Conservation (phyloP, 2,888 invertebrate genomes). For the Luperina testacea region DNA sequence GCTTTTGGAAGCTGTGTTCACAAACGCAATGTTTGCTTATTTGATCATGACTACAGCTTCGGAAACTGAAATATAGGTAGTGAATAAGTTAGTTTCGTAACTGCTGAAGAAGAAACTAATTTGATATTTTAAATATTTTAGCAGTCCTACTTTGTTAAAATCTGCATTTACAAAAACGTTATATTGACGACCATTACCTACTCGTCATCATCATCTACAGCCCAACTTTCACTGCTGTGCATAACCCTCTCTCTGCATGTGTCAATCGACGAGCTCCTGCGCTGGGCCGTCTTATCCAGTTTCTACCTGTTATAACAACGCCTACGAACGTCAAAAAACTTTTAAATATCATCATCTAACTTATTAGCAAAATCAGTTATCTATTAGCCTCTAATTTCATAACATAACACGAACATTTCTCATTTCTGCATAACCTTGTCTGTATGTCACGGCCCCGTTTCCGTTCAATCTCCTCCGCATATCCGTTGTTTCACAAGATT, state of each 20-base stretch:
- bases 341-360: neutral
- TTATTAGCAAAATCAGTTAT: conserved; percentile 9
- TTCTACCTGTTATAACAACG: neutral
- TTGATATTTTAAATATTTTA: neutral
- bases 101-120: neutral
- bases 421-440: conserved; percentile 61
- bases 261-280: neutral
- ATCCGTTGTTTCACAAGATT: conserved; percentile 60
- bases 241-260: neutral
- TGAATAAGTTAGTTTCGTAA: neutral
- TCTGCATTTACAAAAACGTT: neutral
- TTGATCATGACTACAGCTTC: neutral
- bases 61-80: neutral
- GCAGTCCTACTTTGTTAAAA: neutral
- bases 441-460: conserved; percentile 62
- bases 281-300: neutral
- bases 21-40: conserved; percentile 14
- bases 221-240: too few species aligned
- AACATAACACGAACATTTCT: conserved; percentile 53
- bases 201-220: neutral
- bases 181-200: neutral
- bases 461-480: conserved; percentile 65
- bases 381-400: conserved; percentile 28
- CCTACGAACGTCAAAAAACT: neutral
- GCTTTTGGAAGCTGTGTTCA: conserved; percentile 5